Evolutionary conservation across 1,140 invertebrate species (phyloP).

Genomic region (Lithobius niger): DNA sequence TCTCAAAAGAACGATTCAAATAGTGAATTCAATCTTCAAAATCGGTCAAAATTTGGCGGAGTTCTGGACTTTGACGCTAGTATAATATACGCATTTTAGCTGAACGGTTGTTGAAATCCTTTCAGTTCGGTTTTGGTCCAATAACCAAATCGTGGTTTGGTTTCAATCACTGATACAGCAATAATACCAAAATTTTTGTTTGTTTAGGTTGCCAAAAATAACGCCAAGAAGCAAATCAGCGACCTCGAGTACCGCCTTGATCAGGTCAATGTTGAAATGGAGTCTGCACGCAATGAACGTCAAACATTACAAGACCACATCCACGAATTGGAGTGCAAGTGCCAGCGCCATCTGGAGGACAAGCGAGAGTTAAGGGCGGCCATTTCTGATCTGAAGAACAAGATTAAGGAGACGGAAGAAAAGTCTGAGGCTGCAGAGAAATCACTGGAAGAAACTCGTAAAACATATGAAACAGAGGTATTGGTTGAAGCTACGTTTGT

Average conservation of each 20-base stretch:
- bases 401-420: slow-evolving; percentile 43
- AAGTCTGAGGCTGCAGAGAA: slow-evolving; percentile 40
- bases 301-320: slow-evolving; percentile 55
- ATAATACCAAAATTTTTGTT: slow-evolving; percentile 1
- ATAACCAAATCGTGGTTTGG: no score
- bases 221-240: slow-evolving; percentile 61
- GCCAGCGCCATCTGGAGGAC: slow-evolving; percentile 60
- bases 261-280: slow-evolving; percentile 53
- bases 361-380: slow-evolving; percentile 52
- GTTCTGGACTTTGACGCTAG: no score
- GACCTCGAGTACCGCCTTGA: slow-evolving; percentile 65
- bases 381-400: slow-evolving; percentile 49
- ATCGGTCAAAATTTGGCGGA: no score
- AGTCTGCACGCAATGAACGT: slow-evolving; percentile 50
- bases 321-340: slow-evolving; percentile 51
- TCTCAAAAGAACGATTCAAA: no score
- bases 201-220: slow-evolving; percentile 51
- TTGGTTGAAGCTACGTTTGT: not conserved
- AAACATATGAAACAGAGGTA: slow-evolving; percentile 31
- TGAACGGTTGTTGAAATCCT: no score
- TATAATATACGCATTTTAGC: no score
- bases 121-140: no score
- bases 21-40: no score
- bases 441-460: slow-evolving; percentile 43
- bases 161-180: no score